Base-by-base conservation (phyloP, 2,113 vertebrate species). In the Charadrius vociferus region DNA sequence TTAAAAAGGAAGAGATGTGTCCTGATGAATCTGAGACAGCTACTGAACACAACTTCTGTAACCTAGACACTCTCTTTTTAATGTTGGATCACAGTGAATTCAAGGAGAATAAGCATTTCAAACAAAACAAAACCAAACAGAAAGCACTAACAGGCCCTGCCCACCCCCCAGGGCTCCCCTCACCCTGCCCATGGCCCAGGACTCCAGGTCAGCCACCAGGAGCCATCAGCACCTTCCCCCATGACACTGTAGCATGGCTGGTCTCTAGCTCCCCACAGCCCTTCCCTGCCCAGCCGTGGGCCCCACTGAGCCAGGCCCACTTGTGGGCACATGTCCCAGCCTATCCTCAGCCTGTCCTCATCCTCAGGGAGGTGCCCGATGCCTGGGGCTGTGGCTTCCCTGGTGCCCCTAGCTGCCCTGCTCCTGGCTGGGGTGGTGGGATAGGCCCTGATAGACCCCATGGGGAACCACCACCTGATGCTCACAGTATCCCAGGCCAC, bases 221-320 rank as follows among this genome's bases (percentile, higher is more conserved):
- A 12, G 9, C 9, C 1, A 1, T 68, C 41, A 37, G 10, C 9
- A 24, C 12, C 27, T 66, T 7, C 16, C 2, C 5, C 17, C 1
- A 3, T 5, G 22, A 50, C n/a, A 37, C 16, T 3, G 4, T 18
- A 68, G 32, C 9, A 49, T 12, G 18, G 11, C 5, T 0, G 0
- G 12, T 59, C 15, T 67, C 19, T 32, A 32, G 47, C 5, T 36
- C 9, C 21, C 6, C 10, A 14, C 15, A 21, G 12, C 22, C 21
- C 18, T 67, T 17, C 12, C 14, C 6, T 59, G 26, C 8, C 9
- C 4, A 4, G 24, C 26, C n/a, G 14, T 19, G 9, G n/a, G 12
- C 22, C 32, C 10, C 1, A 0, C 29, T 3, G 2, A 71, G 27
- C 29, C 0, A 0, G 49, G 9, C 32, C 18, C 21, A 14, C 27